These are phyloP conservation scores for Sabatieria punctata DNA, from an alignment of 2,888 invertebrate species.

Conservation along the genomic window DNA sequence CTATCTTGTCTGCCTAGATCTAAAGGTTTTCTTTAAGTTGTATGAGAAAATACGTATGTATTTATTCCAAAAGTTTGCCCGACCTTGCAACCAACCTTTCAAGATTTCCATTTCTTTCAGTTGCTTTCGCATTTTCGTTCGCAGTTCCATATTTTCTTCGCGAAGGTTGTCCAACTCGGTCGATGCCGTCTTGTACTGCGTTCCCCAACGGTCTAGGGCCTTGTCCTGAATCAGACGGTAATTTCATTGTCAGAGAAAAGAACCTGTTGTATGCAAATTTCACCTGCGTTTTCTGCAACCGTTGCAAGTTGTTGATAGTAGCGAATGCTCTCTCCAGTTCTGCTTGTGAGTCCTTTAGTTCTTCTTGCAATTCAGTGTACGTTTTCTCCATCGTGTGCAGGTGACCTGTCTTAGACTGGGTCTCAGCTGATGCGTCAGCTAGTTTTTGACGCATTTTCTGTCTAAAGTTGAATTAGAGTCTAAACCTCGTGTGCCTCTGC, in stretches of 20 bases:
- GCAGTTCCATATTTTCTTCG: slow-evolving; percentile 23
- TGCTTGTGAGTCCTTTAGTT: slow-evolving; percentile 14
- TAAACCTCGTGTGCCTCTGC: no score
- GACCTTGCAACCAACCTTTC: slow-evolving; percentile 9
- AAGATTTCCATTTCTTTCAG: slow-evolving; percentile 23
- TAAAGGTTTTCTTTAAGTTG: no score
- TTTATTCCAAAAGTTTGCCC: no score
- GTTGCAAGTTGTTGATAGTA: slow-evolving; percentile 18
- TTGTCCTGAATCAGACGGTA: slow-evolving; percentile 12
- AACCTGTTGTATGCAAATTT: background rate
- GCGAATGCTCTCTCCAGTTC: slow-evolving; percentile 20
- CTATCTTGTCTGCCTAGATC: no score
- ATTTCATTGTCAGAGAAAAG: background rate
- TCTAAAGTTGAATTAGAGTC: slow-evolving; percentile 11
- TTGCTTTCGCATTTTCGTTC: slow-evolving; percentile 21
- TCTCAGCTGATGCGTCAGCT: slow-evolving; percentile 17
- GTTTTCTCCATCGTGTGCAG: slow-evolving; percentile 15
- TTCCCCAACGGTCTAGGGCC: slow-evolving; percentile 21
- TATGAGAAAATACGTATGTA: no score
- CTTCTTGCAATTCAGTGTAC: slow-evolving; percentile 16
- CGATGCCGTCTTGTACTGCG: slow-evolving; percentile 16
- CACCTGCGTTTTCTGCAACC: slow-evolving; percentile 20
- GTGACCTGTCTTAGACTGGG: slow-evolving; percentile 15
- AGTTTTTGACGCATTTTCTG: slow-evolving; percentile 18
- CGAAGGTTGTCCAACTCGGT: slow-evolving; percentile 19